phyloP scores from a whole-genome alignment of 2,113 vertebrate species.

The Macaca mulatta region DNA sequence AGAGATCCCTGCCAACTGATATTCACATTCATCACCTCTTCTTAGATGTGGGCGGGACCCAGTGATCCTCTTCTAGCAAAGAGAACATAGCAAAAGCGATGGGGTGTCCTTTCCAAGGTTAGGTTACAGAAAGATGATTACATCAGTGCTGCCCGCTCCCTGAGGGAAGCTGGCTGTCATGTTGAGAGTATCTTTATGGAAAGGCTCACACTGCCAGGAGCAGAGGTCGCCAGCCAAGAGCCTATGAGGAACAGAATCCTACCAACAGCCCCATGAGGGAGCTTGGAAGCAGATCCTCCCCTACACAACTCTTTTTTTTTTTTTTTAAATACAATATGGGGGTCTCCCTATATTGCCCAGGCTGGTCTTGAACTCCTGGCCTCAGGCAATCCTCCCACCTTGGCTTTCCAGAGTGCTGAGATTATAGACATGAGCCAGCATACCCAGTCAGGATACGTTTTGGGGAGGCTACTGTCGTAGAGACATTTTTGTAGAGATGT shows the following conservation, averaged over 20 bases:
- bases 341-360: too few species aligned
- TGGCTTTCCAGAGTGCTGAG: too few species aligned
- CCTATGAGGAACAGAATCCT: not conserved
- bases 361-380: too few species aligned
- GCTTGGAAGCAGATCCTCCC: not conserved
- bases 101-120: not conserved
- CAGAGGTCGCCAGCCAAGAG: not conserved
- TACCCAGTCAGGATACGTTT: too few species aligned
- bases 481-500: too few species aligned
- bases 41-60: not conserved
- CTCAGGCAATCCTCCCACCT: too few species aligned
- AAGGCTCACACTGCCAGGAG: not conserved
- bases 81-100: not conserved
- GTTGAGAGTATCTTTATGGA: not conserved
- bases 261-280: not conserved
- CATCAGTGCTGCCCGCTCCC: not conserved
- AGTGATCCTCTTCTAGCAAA: not conserved
- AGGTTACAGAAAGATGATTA: not conserved
- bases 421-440: too few species aligned
- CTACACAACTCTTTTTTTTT: too few species aligned
- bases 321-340: too few species aligned
- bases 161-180: not conserved
- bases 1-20: not conserved
- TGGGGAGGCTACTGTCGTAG: too few species aligned
- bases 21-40: not conserved